These are phyloP conservation scores for Anas flavirostris DNA, from an alignment of 2,797 vertebrate genomes.

Conservation along the genomic window DNA sequence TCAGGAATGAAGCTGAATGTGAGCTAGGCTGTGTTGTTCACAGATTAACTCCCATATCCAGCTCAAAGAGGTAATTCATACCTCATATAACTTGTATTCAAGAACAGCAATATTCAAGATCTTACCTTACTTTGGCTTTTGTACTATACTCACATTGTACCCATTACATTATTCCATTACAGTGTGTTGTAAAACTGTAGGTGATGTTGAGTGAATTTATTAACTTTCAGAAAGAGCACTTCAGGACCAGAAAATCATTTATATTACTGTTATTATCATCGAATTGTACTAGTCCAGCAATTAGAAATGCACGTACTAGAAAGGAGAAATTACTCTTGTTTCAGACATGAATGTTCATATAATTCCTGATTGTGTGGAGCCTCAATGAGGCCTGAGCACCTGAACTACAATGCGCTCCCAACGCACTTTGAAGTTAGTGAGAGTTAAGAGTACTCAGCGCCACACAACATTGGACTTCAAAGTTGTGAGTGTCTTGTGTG, in stretches of 20 bases:
- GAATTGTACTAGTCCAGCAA: neutral
- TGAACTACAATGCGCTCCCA: neutral
- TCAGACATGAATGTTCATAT: neutral
- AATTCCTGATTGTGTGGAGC: neutral
- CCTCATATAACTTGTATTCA: neutral
- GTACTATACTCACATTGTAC: neutral
- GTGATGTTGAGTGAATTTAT: constrained; percentile 40
- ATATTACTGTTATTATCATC: constrained; percentile 9
- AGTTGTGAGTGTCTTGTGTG: constrained; percentile 26
- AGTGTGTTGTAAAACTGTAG: constrained; percentile 32
- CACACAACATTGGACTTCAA: fast-evolving
- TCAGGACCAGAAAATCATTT: constrained; percentile 5
- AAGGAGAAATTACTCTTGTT: neutral
- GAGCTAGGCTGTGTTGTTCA: neutral
- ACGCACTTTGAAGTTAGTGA: neutral
- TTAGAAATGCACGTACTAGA: neutral
- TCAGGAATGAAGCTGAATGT: neutral
- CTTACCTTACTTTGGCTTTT: neutral
- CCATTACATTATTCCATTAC: neutral
- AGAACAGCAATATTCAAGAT: neutral
- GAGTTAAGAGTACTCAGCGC: neutral
- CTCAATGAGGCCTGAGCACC: neutral
- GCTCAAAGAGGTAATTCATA: neutral
- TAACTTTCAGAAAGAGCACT: constrained; percentile 44
- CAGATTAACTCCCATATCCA: neutral